Evolutionary conservation across 2,888 invertebrate genomes (phyloP).

Genomic region (Oscheius sp.): DNA sequence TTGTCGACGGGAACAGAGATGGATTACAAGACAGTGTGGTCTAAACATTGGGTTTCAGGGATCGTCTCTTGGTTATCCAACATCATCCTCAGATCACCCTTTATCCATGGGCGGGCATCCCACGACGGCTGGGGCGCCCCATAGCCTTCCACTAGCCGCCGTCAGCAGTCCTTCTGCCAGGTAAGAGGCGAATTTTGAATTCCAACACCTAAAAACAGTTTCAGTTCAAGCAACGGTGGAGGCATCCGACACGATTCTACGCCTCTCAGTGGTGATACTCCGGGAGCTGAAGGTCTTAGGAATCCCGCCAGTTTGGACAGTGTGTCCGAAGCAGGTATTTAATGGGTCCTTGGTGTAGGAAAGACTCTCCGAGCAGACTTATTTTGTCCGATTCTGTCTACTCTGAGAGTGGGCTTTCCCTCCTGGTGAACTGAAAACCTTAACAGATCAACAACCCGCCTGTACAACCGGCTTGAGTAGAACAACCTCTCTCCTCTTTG

Average conservation of each 20-base stretch:
- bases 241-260: slow-evolving; percentile 59
- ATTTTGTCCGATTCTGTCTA: background rate
- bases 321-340: slow-evolving; percentile 66
- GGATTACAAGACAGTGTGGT: slow-evolving; percentile 7
- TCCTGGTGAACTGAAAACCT: background rate
- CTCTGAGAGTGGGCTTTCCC: slow-evolving; percentile 10
- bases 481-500: slow-evolving; percentile 29
- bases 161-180: slow-evolving; percentile 64
- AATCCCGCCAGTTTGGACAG: slow-evolving; percentile 58
- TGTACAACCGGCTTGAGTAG: slow-evolving; percentile 28
- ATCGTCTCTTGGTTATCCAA: slow-evolving; percentile 48
- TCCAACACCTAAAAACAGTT: background rate
- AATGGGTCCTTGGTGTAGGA: slow-evolving; percentile 19
- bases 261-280: slow-evolving; percentile 51
- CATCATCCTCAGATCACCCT: slow-evolving; percentile 56
- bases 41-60: slow-evolving; percentile 38
- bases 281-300: slow-evolving; percentile 40
- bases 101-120: slow-evolving; percentile 66
- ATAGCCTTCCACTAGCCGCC: slow-evolving; percentile 59
- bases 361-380: slow-evolving; percentile 10
- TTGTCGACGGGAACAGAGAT: slow-evolving; percentile 21
- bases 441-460: slow-evolving; percentile 16
- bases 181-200: slow-evolving; percentile 20
- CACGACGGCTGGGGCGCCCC: slow-evolving; percentile 64
- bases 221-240: slow-evolving; percentile 48